A percentile compares a stretch with the other conserved stretches of the same genome.
Evolutionary conservation across 2,888 invertebrate genomes (phyloP).

Genomic region (Microplitis manilae): DNA sequence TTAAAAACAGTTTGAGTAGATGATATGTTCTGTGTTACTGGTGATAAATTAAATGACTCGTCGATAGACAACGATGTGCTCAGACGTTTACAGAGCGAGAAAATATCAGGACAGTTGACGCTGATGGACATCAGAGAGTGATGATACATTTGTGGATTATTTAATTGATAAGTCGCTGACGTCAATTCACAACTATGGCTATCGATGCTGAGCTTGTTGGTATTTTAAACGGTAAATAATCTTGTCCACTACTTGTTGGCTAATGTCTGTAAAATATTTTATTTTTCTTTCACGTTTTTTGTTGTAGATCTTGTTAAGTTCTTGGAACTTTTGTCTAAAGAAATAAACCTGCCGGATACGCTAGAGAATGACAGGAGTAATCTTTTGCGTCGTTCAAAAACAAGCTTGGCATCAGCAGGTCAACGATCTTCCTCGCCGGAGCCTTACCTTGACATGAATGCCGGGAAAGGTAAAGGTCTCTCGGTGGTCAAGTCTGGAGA

Average conservation of each 20-base stretch:
- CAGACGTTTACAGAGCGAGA: background rate
- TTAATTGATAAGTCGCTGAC: slow-evolving; percentile 1
- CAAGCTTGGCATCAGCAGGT: slow-evolving; percentile 37
- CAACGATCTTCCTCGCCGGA: slow-evolving; percentile 57
- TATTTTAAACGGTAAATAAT: slow-evolving; percentile 54
- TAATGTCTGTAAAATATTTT: background rate
- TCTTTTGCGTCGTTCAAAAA: slow-evolving; percentile 57
- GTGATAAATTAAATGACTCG: slow-evolving; percentile 12
- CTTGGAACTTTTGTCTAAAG: slow-evolving; percentile 55
- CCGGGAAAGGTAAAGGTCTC: slow-evolving; percentile 55
- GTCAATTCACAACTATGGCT: slow-evolving; percentile 50
- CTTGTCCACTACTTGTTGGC: background rate
- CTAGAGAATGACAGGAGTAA: slow-evolving; percentile 54
- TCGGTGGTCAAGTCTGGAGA: slow-evolving; percentile 30
- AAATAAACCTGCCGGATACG: slow-evolving; percentile 54
- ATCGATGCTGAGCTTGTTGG: slow-evolving; percentile 52
- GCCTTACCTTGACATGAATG: slow-evolving; percentile 66
- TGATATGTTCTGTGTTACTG: background rate
- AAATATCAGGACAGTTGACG: background rate
- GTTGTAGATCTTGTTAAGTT: slow-evolving; percentile 59
- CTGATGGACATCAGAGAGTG: background rate
- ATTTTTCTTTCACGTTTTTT: background rate
- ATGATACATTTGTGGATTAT: slow-evolving; percentile 15
- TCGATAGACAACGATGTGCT: background rate
- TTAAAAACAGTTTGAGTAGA: background rate